A percentile compares a stretch with the other conserved stretches of the same genome.
Conservation (phyloP, 2,888 invertebrate genomes). For the Hemithea aestivaria region DNA sequence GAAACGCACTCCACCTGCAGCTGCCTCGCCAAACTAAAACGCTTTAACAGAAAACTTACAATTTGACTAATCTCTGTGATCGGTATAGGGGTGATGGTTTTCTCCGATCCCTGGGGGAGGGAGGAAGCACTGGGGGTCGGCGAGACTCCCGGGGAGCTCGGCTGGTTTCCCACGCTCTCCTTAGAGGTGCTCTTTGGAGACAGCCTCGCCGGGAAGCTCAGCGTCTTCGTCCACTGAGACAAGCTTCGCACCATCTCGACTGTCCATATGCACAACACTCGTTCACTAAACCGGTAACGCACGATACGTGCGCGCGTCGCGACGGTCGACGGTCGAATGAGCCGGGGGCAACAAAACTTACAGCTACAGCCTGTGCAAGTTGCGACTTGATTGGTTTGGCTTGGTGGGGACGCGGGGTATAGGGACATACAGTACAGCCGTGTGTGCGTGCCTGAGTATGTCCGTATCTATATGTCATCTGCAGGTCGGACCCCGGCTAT, state of each 20-base stretch:
- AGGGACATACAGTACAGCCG: too few species aligned
- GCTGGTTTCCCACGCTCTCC: slow-evolving; percentile 82
- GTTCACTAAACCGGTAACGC: slow-evolving; percentile 55
- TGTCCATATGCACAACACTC: slow-evolving; percentile 71
- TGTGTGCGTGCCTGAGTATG: slow-evolving; percentile 31
- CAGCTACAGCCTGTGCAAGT: slow-evolving; percentile 60
- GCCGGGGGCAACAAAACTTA: slow-evolving; percentile 45
- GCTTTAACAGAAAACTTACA: slow-evolving; percentile 67
- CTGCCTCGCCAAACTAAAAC: slow-evolving; percentile 25
- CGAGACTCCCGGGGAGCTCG: slow-evolving; percentile 76
- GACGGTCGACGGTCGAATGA: slow-evolving; percentile 65
- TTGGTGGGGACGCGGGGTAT: slow-evolving; percentile 32
- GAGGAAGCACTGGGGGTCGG: slow-evolving; percentile 81
- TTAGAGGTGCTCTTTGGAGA: slow-evolving; percentile 89
- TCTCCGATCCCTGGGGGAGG: slow-evolving; percentile 77
- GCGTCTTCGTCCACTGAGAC: slow-evolving; percentile 94
- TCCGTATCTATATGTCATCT: slow-evolving; percentile 19
- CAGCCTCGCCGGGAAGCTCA: slow-evolving; percentile 92
- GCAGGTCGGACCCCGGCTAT: slow-evolving; percentile 37
- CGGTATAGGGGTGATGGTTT: slow-evolving; percentile 78
- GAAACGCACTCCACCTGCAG: slow-evolving; percentile 36
- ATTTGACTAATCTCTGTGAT: slow-evolving; percentile 84
- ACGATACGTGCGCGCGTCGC: slow-evolving; percentile 47
- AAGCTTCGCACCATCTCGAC: slow-evolving; percentile 90
- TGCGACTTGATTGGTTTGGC: slow-evolving; percentile 53